Percentiles rank a stretch among this genome's conserved stretches.
Evolutionary conservation across 2,797 vertebrate species (phyloP).

Genomic region (Muscicapa striata): DNA sequence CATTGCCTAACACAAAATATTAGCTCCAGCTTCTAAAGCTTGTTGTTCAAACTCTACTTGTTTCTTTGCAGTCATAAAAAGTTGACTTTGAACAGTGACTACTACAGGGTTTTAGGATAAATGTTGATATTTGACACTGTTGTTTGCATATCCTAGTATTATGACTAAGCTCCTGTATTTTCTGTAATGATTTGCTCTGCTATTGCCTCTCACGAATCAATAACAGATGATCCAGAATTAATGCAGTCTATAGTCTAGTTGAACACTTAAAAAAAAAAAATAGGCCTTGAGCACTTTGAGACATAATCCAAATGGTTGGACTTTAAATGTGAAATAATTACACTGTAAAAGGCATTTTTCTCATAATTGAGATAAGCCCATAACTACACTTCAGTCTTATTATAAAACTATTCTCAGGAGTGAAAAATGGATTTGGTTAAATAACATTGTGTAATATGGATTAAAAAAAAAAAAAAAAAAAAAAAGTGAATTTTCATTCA

Average conservation of each 20-base stretch:
- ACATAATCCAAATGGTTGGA: not conserved
- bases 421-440: not conserved
- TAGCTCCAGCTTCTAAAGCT: not conserved
- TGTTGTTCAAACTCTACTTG: not conserved
- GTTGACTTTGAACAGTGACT: not conserved
- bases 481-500: not conserved
- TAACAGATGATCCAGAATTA: conserved; percentile 6
- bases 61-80: not conserved
- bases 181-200: not conserved
- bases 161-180: not conserved
- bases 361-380: not conserved
- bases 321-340: conserved; percentile 48
- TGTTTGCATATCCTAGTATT: not conserved
- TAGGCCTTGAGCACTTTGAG: conserved; percentile 1
- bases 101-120: not conserved
- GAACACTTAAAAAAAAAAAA: conserved; percentile 20
- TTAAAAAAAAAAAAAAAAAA: not conserved
- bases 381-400: conserved; percentile 12
- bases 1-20: not conserved
- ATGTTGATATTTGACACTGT: not conserved
- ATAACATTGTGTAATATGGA: not conserved
- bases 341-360: conserved; percentile 11
- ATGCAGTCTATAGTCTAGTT: not conserved
- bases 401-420: not conserved
- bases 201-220: not conserved